These are phyloP conservation scores for Stegodyphus dumicola DNA, from an alignment of 1,140 invertebrate species.

Conservation along the genomic window DNA sequence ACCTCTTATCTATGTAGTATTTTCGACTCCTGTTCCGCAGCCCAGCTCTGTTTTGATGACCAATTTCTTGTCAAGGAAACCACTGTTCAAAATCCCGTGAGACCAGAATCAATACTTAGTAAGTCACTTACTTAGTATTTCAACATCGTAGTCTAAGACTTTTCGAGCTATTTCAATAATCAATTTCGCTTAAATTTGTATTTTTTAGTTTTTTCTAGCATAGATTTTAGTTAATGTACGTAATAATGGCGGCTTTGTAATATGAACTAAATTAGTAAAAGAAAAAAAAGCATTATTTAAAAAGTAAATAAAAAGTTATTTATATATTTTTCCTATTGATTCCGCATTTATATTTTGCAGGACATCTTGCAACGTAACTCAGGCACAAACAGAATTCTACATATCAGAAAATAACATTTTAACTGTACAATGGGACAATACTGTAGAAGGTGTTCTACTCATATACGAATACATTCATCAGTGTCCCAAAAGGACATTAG, in stretches of 20 bases:
- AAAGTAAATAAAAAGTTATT: not conserved
- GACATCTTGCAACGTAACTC: slow-evolving; percentile 24
- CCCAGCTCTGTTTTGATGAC: too few species aligned
- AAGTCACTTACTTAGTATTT: too few species aligned
- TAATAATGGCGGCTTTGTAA: not conserved
- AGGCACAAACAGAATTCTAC: slow-evolving; percentile 51
- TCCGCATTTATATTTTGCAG: not conserved
- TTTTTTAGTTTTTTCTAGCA: too few species aligned
- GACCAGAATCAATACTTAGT: too few species aligned
- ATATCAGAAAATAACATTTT: slow-evolving; percentile 53
- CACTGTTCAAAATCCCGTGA: too few species aligned
- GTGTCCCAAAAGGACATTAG: slow-evolving; percentile 31
- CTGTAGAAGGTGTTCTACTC: not conserved
- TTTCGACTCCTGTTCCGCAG: too few species aligned
- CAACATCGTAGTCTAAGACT: too few species aligned
- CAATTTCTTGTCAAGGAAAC: too few species aligned
- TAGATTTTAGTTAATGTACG: too few species aligned
- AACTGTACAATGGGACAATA: slow-evolving; percentile 13
- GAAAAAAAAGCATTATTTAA: not conserved
- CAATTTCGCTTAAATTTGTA: too few species aligned
- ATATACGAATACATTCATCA: slow-evolving; percentile 20
- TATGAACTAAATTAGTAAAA: not conserved
- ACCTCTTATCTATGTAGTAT: too few species aligned
- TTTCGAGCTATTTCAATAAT: too few species aligned
- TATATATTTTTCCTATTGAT: not conserved